These are phyloP conservation scores for Lepisosteus osseus DNA, from an alignment of 2,113 vertebrate genomes.

Conservation along the genomic window DNA sequence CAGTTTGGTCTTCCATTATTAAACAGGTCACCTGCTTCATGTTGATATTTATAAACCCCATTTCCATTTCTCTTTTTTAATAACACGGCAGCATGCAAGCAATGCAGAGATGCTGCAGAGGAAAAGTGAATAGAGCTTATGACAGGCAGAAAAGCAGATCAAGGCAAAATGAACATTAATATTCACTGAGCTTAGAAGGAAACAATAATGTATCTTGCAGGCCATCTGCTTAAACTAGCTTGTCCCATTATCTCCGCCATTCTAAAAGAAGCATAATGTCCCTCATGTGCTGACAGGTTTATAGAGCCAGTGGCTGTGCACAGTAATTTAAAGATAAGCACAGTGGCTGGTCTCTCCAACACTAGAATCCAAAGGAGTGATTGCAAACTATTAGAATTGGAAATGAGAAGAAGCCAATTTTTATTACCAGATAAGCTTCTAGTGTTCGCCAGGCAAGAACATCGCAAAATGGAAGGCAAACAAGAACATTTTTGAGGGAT, in stretches of 20 bases:
- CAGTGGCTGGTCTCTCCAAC: not conserved
- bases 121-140: not conserved
- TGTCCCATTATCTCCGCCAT: conserved; percentile 3
- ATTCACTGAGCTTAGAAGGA: conserved; percentile 6
- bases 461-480: not conserved
- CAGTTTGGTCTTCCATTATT: too few relatives aligned
- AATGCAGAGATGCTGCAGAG: too few relatives aligned
- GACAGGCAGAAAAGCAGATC: conserved; percentile 4
- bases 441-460: not conserved
- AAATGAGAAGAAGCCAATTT: not conserved
- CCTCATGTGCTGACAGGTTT: not conserved
- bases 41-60: too few relatives aligned
- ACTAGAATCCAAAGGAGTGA: conserved; percentile 5
- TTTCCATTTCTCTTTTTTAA: too few relatives aligned
- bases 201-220: conserved; percentile 15
- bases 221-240: conserved; percentile 14
- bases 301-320: conserved; percentile 12
- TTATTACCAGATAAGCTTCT: conserved; percentile 1
- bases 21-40: too few relatives aligned
- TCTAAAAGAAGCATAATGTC: not conserved
- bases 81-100: too few relatives aligned
- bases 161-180: conserved; percentile 15
- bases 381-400: conserved; percentile 1
- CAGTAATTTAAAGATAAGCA: conserved; percentile 12
- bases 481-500: not conserved